Base-by-base conservation (phyloP, 2,113 vertebrate genomes). In the Odontesthes bonariensis region DNA sequence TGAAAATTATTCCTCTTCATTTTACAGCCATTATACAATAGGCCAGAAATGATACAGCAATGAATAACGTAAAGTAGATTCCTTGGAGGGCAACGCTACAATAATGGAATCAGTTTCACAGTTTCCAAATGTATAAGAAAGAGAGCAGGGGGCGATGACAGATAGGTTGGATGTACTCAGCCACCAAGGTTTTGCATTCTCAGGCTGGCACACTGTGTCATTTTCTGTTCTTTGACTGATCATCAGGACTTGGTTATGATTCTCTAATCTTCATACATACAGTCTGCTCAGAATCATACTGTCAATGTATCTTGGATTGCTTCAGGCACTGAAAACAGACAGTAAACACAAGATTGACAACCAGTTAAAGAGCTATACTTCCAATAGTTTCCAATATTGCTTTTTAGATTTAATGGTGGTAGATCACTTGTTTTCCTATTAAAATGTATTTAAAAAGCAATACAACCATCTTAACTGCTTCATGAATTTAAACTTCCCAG, bases 31-130 rank as follows among this genome's bases (percentile, higher is more conserved):
- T 88, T 87, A 89, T 56, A 71, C 55, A 57, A 68, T 85, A 85
- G 82, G 83, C 82, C 67, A 69, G 86, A 87, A 89, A 90, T 91
- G 86, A 90, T 79, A 75, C 52, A 71, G 73, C 67, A 84, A 82
- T 78, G 76, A 79, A 81, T 73, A 85, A 68, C 22, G 62, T 75
- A 85, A 69, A 75, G 62, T 69, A 83, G 68, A 79, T 80, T 32
- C 73, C 74, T 71, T 65, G 56, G 65, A 72, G 60, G 64, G 55
- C 56, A 54, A 33, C 32, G 56, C 60, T 12, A 53, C 70, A 31
- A 80, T 78, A 87, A 88, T 69, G 54, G 66, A 86, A 85, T 85
- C 66, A 81, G 70, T 59, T 69, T 78, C 77, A 87, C 78, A 66
- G 53, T 58, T 66, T 80, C 56, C 82, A 20, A 53, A 11, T 71